Conservation (phyloP, 2,888 invertebrate genomes). For the Zeuzera pyrina region DNA sequence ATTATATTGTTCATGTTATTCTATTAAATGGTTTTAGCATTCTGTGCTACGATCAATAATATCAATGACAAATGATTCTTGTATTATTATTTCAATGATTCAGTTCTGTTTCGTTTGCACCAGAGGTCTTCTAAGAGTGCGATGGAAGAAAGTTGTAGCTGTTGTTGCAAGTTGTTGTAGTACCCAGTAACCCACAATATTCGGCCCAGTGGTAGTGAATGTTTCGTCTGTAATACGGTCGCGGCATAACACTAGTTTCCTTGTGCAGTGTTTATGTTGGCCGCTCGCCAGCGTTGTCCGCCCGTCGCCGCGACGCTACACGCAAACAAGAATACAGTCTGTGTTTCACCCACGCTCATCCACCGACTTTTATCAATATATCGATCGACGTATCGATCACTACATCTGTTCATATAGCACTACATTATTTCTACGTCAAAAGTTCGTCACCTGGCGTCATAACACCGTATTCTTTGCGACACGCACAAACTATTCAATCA, state of each 20-base stretch:
- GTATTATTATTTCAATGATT: background rate
- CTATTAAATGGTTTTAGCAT: too few species aligned
- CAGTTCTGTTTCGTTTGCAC: too few species aligned
- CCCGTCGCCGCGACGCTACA: conserved; percentile 50
- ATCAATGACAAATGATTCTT: too few species aligned
- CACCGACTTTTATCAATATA: conserved; percentile 44
- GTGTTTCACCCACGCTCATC: conserved; percentile 45
- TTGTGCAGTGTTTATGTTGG: conserved; percentile 71
- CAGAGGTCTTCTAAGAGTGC: too few species aligned
- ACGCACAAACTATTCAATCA: conserved; percentile 40
- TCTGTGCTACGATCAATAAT: too few species aligned
- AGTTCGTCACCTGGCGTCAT: conserved; percentile 55
- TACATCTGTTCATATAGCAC: conserved; percentile 25
- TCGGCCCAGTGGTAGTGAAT: conserved; percentile 69
- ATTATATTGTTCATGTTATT: too few species aligned
- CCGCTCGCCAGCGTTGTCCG: conserved; percentile 61
- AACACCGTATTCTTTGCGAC: conserved; percentile 32
- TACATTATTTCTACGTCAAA: conserved; percentile 41
- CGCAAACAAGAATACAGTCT: conserved; percentile 49
- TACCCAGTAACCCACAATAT: conserved; percentile 70
- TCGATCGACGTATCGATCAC: conserved; percentile 50
- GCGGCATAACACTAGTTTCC: conserved; percentile 73
- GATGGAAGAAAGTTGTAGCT: too few species aligned
- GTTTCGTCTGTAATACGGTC: conserved; percentile 70
- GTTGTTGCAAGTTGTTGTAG: conserved; percentile 1